phyloP scores from a whole-genome alignment of 2,113 vertebrate genomes.

The Campylomormyrus numenius region DNA sequence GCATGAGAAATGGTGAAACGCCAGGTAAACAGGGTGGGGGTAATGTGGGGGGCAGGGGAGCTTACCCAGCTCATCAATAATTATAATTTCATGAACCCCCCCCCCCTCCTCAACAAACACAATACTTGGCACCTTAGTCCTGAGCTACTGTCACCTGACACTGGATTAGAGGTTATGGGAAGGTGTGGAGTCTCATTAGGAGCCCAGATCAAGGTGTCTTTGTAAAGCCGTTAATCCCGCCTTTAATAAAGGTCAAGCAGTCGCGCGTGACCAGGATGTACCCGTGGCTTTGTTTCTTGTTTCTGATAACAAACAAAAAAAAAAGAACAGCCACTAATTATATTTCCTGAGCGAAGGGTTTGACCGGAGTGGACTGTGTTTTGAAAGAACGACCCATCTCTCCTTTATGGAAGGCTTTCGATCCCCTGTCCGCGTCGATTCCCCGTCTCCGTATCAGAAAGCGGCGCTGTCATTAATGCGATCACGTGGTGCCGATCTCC shows the following conservation, averaged over 20 bases:
- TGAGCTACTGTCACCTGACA: neutral
- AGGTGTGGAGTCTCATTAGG: neutral
- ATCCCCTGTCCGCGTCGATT: neutral
- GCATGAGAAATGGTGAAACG: neutral
- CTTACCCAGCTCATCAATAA: neutral
- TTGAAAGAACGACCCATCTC: neutral
- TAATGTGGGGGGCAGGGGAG: neutral
- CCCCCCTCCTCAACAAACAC: neutral
- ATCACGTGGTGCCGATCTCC: neutral
- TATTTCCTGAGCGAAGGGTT: neutral
- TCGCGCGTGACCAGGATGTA: neutral
- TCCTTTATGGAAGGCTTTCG: neutral
- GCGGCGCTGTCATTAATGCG: neutral
- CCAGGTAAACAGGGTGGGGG: neutral
- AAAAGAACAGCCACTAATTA: neutral
- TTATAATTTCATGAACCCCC: neutral
- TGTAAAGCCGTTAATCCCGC: neutral
- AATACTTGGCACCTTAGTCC: neutral
- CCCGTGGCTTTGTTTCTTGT: neutral
- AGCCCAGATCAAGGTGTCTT: neutral
- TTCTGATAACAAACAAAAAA: neutral
- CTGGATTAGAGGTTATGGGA: neutral
- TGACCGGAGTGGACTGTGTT: neutral
- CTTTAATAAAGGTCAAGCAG: neutral
- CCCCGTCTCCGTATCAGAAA: neutral